Base-by-base conservation (phyloP, 2,113 vertebrate genomes). In the Donacobius atricapilla region DNA sequence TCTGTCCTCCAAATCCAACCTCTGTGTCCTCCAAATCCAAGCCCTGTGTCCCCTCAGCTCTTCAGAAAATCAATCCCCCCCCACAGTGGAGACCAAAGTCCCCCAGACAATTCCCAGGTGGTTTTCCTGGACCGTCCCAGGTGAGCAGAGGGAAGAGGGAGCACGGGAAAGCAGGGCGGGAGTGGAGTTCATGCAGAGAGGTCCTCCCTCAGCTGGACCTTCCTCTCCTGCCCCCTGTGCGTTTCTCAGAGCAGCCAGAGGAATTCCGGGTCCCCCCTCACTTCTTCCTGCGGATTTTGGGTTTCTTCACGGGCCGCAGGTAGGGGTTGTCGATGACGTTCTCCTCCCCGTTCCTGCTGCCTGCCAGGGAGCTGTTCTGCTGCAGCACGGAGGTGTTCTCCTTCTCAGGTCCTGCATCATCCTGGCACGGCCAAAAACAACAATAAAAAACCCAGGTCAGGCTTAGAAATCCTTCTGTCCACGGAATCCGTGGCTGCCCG, bases 271-370 rank as follows among this genome's bases (percentile, higher is more conserved):
- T 3, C 31, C 7, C 53, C 48, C 8, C 30, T 99, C 98, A 99
- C 97, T 99, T 99, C 99, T 99, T 99, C 97, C 99, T 98, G 91
- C 99, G 99, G 80, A 99, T 98, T 98, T 99, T 99, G 94, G 99
- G 99, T 76, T 99, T 99, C 95, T 99, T 99, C 68, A 99, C 99
- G 0, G 99, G 99, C 10, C 99, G 95, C n/a, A 99, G 98, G 57
- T 99, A 99, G 17, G 99, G 99, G 47, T 99, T 99, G 97, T 99
- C 99, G 10, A 99, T 99, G 94, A 99, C 8, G 16, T 97, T 99
- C 76, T 99, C 99, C 64, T 99, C 99, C 15, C 93, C 99, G 0
- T 97, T 98, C 63, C 99, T 99, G 60, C 96, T 96, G 37, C 99
- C 97, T 0, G 99, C 94, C 77, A 99, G 96, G 13, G 97, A 98